phyloP scores from a whole-genome alignment of 2,113 vertebrate genomes.

The Geococcyx californianus region DNA sequence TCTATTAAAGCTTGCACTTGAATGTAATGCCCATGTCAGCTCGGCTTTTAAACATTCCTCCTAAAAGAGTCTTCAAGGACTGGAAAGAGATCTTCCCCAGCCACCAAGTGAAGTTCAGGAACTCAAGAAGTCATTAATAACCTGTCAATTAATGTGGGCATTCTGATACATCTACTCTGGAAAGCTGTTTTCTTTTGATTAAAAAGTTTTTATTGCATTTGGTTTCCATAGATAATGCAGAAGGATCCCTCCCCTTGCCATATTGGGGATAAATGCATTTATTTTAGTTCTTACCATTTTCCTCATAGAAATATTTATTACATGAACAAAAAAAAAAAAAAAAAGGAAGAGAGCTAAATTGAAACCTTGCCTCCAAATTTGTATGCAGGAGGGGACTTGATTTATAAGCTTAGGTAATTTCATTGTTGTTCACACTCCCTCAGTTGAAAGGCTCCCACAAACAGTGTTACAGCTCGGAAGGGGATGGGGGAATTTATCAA shows the following conservation, averaged over 20 bases:
- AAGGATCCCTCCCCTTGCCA: neutral
- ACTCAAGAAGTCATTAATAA: conserved; percentile 73
- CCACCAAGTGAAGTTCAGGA: conserved; percentile 68
- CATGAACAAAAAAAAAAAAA: neutral
- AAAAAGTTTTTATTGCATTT: conserved; percentile 62
- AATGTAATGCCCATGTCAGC: conserved; percentile 52
- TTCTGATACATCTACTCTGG: conserved; percentile 30
- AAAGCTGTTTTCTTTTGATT: conserved; percentile 66
- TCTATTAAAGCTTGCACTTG: conserved; percentile 57
- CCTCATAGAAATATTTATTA: conserved; percentile 26
- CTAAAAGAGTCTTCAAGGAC: conserved; percentile 74
- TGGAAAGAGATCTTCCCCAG: conserved; percentile 65
- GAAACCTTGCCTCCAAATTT: conserved; percentile 52
- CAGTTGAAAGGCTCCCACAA: conserved; percentile 39
- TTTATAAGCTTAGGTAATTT: conserved; percentile 59
- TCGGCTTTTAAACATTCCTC: conserved; percentile 64
- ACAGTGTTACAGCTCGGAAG: neutral
- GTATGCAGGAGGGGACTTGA: conserved; percentile 46
- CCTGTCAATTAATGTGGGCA: conserved; percentile 80
- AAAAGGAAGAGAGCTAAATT: conserved; percentile 29
- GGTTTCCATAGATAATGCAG: conserved; percentile 70
- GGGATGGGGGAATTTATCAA: conserved; percentile 47
- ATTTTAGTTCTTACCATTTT: neutral
- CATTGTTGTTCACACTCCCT: conserved; percentile 52
- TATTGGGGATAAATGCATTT: neutral